Percentiles rank a stretch among this genome's conserved stretches.
These are phyloP conservation scores for Anoncus sp. DNA, from an alignment of 2,888 invertebrate species.

Conservation along the genomic window DNA sequence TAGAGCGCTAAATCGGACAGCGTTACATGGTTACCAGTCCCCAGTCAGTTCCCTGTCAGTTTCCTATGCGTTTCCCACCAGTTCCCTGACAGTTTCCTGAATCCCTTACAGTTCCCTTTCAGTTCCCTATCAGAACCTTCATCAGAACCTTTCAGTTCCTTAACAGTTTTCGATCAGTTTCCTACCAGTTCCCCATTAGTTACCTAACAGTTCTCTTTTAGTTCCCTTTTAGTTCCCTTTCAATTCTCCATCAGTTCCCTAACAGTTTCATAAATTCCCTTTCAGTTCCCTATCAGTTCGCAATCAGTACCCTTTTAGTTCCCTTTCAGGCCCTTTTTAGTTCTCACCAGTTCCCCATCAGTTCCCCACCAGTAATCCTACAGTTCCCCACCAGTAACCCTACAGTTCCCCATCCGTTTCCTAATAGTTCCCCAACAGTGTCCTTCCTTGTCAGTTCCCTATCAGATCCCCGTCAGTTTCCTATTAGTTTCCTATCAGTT, in stretches of 20 bases:
- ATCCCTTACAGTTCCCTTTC: not conserved
- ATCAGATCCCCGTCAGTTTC: not conserved
- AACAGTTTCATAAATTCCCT: too few species aligned
- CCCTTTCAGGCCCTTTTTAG: not conserved
- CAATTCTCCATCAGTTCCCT: not conserved
- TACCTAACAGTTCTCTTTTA: not conserved
- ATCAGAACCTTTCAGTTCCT: not conserved
- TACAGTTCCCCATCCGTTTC: too few species aligned
- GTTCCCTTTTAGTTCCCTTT: not conserved
- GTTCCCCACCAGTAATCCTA: not conserved
- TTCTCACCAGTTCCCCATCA: not conserved
- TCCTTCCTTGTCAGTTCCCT: not conserved
- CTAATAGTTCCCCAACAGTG: not conserved
- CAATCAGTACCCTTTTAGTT: not conserved
- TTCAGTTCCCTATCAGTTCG: not conserved
- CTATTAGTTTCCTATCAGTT: not conserved
- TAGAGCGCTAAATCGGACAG: not conserved
- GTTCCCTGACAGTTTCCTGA: too few species aligned
- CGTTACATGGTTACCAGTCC: not conserved
- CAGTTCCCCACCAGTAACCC: not conserved
- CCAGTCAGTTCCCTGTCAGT: not conserved
- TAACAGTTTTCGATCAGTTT: not conserved
- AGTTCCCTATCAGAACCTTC: not conserved
- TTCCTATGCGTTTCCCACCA: too few species aligned
- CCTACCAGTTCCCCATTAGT: not conserved